Evolutionary conservation across 2,113 vertebrate species (phyloP).

Genomic region (Telmatochromis sp.): DNA sequence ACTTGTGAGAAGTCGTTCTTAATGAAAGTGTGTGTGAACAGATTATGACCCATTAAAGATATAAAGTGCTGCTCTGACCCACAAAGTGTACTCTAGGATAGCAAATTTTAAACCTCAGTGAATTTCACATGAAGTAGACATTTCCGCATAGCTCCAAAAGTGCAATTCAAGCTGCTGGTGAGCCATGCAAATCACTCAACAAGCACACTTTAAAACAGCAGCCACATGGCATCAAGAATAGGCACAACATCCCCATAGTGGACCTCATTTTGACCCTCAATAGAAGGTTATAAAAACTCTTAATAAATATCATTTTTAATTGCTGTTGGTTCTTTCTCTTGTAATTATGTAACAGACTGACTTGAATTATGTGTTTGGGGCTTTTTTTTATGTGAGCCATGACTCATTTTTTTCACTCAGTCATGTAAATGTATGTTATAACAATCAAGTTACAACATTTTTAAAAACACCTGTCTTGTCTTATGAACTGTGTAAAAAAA

Average conservation of each 20-base stretch:
- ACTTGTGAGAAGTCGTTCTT: neutral
- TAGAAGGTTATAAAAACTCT: neutral
- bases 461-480: neutral
- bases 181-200: neutral
- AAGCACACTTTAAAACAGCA: neutral
- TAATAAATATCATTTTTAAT: neutral
- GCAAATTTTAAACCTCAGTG: neutral
- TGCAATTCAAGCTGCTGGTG: neutral
- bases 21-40: neutral
- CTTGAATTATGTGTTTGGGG: neutral
- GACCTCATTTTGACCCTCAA: neutral
- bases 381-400: neutral
- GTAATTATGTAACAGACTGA: neutral
- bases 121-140: neutral
- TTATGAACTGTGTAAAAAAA: neutral
- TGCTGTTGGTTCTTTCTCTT: neutral
- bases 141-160: neutral
- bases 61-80: neutral
- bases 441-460: neutral
- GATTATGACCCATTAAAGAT: fast-evolving
- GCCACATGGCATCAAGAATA: neutral
- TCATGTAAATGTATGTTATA: neutral
- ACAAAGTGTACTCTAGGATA: neutral
- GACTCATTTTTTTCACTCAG: neutral
- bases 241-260: neutral